Percentiles rank a stretch among this genome's conserved stretches.
Evolutionary conservation across 2,797 vertebrate genomes (phyloP).

Genomic region (Peromyscus nudipes): DNA sequence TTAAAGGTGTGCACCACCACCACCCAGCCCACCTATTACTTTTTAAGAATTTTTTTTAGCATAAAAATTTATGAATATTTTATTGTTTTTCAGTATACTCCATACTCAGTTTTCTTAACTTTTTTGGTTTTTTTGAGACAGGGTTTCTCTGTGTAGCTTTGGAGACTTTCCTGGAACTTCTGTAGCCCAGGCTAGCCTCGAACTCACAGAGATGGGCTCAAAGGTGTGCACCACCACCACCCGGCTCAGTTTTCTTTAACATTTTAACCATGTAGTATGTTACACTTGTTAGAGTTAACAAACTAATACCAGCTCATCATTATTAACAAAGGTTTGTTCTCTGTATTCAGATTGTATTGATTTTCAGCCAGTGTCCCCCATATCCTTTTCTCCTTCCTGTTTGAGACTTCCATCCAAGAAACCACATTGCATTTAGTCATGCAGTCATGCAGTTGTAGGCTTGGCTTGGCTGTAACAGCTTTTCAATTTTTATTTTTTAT

Average conservation of each 20-base stretch:
- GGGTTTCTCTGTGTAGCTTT: no score
- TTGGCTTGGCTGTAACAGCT: neutral
- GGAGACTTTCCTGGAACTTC: no score
- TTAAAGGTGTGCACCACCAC: neutral
- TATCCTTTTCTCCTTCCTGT: neutral
- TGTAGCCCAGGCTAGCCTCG: no score
- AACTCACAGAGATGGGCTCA: no score
- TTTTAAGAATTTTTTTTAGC: neutral
- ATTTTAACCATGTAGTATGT: neutral
- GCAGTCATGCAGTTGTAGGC: neutral
- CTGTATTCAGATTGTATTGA: neutral
- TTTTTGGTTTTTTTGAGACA: neutral
- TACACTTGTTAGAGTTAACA: neutral
- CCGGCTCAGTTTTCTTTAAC: neutral
- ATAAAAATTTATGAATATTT: neutral
- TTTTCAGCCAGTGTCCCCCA: neutral
- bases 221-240: no score
- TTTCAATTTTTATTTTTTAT: slow-evolving; percentile 30
- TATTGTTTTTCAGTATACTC: neutral
- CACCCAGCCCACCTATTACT: neutral
- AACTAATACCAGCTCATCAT: neutral
- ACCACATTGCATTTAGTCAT: neutral
- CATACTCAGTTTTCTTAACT: neutral
- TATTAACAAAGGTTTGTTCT: neutral
- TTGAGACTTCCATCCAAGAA: neutral